phyloP scores from a whole-genome alignment of 1,140 invertebrate genomes.

The Battus philenor region DNA sequence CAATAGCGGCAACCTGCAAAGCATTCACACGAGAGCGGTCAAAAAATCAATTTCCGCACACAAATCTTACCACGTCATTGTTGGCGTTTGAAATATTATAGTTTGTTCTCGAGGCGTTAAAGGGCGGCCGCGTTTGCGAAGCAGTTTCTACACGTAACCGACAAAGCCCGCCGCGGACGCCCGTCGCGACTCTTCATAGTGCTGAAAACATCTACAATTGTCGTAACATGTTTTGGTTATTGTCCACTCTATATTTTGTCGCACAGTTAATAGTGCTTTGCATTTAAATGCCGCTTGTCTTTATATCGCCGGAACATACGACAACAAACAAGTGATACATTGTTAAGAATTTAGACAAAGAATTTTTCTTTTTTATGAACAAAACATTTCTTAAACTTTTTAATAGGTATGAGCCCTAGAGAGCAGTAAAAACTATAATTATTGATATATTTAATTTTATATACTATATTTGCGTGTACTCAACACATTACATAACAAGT shows the following conservation, averaged over 20 bases:
- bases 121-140: conserved; percentile 38
- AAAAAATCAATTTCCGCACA: conserved; percentile 74
- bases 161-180: conserved; percentile 44
- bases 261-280: conserved; percentile 45
- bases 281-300: conserved; percentile 12
- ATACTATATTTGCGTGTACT: no score
- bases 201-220: conserved; percentile 64
- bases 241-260: conserved; percentile 48
- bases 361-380: no score
- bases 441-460: no score
- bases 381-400: no score
- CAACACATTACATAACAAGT: no score
- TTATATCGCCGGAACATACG: conserved; percentile 8
- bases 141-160: conserved; percentile 33
- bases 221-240: conserved; percentile 63
- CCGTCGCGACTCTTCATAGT: conserved; percentile 49
- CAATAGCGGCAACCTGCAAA: conserved; percentile 51
- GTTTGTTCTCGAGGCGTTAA: conserved; percentile 40
- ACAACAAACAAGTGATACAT: no score
- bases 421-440: no score
- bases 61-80: conserved; percentile 67
- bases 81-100: conserved; percentile 61
- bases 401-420: no score
- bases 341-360: no score
- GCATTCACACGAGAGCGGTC: conserved; percentile 54